phyloP scores from a whole-genome alignment of 2,113 vertebrate species.

The Prunella fulvescens region DNA sequence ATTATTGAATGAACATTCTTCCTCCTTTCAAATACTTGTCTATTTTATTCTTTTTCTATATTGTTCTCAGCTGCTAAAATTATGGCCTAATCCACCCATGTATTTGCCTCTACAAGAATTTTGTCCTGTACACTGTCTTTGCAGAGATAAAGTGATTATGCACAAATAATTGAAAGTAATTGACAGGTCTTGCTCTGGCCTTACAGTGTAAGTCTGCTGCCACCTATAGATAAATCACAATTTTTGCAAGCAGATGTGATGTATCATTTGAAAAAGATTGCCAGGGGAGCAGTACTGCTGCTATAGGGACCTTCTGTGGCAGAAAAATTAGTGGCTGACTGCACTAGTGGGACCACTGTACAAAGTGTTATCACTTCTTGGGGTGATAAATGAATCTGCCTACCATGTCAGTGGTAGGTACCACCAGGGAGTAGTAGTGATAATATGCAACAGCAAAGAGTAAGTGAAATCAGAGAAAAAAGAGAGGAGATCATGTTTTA shows the following conservation, averaged over 20 bases:
- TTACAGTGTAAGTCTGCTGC: constrained; percentile 69
- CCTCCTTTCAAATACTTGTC: neutral
- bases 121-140: neutral
- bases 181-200: neutral
- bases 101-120: neutral
- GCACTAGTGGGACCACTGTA: neutral
- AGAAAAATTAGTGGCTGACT: neutral
- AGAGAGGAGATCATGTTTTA: neutral
- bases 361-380: neutral
- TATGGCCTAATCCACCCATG: neutral
- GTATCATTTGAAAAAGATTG: neutral
- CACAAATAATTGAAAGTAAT: constrained; percentile 11
- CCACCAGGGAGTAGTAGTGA: neutral
- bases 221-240: constrained; percentile 62
- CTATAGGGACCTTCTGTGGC: neutral
- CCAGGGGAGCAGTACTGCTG: neutral
- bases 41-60: neutral
- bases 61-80: neutral
- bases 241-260: neutral
- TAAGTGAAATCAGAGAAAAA: neutral
- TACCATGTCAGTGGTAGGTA: neutral
- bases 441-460: neutral
- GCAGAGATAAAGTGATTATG: neutral
- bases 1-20: neutral
- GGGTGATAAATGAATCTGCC: neutral